Percentiles rank a stretch among this genome's conserved stretches.
Evolutionary conservation across 2,888 invertebrate genomes (phyloP).

Genomic region (Mallateleia sp.): DNA sequence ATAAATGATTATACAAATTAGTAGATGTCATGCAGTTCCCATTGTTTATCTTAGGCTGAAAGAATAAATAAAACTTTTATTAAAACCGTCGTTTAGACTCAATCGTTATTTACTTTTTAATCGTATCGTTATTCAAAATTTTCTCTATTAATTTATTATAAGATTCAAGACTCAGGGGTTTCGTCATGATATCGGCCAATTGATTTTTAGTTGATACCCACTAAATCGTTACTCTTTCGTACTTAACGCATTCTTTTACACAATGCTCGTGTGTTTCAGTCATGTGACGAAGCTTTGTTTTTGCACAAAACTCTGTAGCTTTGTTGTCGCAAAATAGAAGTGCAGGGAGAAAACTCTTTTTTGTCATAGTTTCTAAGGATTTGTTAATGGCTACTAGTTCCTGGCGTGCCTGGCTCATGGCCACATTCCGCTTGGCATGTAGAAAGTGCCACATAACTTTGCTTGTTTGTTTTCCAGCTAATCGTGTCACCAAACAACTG

Average conservation of each 20-base stretch:
- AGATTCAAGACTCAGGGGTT: neutral
- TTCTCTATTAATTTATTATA: neutral
- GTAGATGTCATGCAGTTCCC: no score
- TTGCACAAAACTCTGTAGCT: neutral
- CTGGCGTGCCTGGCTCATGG: constrained; percentile 39
- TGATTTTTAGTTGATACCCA: neutral
- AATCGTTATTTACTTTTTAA: no score
- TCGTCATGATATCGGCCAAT: neutral
- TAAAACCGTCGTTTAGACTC: no score
- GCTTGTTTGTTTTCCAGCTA: constrained; percentile 60
- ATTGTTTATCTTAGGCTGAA: no score
- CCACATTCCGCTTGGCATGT: constrained; percentile 57
- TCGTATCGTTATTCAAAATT: neutral
- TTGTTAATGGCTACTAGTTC: constrained; percentile 34
- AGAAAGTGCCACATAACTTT: constrained; percentile 62
- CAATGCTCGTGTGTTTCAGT: neutral
- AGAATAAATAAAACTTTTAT: no score
- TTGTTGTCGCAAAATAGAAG: neutral
- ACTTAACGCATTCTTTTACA: neutral
- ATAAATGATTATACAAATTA: no score
- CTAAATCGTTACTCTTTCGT: neutral
- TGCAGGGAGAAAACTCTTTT: constrained; percentile 18
- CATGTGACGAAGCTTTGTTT: neutral
- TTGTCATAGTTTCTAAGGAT: neutral
- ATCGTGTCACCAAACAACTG: constrained; percentile 22